Conservation (phyloP, 2,888 invertebrate genomes). For the Ommatoiulus sabulosus region DNA sequence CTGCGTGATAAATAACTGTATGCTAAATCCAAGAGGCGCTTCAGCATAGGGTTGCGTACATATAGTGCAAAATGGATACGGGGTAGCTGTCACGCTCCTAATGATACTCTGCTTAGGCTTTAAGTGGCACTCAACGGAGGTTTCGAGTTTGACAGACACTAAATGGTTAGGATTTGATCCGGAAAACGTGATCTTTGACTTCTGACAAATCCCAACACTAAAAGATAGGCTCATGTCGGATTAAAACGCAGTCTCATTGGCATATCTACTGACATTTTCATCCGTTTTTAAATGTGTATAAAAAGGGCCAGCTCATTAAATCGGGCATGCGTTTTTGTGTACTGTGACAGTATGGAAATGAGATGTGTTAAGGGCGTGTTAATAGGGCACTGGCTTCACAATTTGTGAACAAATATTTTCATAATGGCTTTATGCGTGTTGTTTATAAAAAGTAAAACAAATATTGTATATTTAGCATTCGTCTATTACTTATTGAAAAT, state of each 20-base stretch:
- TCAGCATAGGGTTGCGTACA: not conserved
- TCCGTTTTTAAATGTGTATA: too few relatives aligned
- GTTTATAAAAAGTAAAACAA: too few relatives aligned
- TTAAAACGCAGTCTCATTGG: not conserved
- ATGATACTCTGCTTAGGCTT: not conserved
- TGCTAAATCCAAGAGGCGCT: not conserved
- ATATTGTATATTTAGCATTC: too few relatives aligned
- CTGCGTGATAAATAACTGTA: not conserved
- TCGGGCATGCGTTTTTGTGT: too few relatives aligned
- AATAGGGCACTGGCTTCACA: too few relatives aligned
- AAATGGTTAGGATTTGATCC: not conserved
- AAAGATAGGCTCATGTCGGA: not conserved
- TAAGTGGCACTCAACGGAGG: not conserved
- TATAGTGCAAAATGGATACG: not conserved
- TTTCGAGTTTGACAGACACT: constrained; percentile 14
- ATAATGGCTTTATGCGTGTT: too few relatives aligned
- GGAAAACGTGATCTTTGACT: not conserved
- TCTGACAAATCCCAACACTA: not conserved
- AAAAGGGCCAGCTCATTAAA: too few relatives aligned
- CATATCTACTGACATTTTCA: too few relatives aligned
- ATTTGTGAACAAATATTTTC: too few relatives aligned
- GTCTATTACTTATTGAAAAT: too few relatives aligned
- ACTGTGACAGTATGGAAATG: too few relatives aligned
- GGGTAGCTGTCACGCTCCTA: not conserved
- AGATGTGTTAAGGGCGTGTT: too few relatives aligned